phyloP scores from a whole-genome alignment of 1,140 invertebrate genomes.

The Euwallacea fornicatus region DNA sequence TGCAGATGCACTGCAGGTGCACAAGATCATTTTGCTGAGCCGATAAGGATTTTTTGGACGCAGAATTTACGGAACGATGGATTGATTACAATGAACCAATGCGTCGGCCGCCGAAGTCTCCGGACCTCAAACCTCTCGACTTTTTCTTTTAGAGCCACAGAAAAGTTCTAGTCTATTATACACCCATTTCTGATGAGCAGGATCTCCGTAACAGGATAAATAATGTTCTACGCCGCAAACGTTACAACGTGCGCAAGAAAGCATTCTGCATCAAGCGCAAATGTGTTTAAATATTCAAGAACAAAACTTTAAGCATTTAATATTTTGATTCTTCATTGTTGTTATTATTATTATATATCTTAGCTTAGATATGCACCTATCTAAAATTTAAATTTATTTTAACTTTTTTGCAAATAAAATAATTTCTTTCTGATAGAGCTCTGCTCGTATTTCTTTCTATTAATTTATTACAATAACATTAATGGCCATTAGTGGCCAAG shows the following conservation, averaged over 20 bases:
- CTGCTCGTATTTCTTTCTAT: background rate
- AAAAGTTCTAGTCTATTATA: background rate
- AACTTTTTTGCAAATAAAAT: background rate
- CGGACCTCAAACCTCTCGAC: background rate
- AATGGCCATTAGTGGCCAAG: background rate
- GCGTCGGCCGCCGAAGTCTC: background rate
- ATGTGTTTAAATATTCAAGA: background rate
- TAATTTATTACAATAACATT: background rate
- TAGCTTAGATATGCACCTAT: background rate
- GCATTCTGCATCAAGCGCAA: background rate
- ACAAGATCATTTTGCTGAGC: no score
- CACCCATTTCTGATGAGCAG: no score
- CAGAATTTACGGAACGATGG: background rate
- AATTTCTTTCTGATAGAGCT: background rate
- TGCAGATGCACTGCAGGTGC: no score
- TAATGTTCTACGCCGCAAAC: slow-evolving; percentile 4
- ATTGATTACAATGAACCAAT: slow-evolving; percentile 9
- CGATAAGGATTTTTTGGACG: background rate
- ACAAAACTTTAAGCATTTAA: background rate
- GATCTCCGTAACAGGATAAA: background rate
- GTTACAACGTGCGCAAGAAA: background rate
- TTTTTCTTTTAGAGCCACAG: background rate
- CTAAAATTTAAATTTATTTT: background rate
- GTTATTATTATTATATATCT: background rate
- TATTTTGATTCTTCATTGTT: background rate